Base-by-base conservation (phyloP, 2,888 invertebrate genomes). In the Lasioglossum pauxillum region DNA sequence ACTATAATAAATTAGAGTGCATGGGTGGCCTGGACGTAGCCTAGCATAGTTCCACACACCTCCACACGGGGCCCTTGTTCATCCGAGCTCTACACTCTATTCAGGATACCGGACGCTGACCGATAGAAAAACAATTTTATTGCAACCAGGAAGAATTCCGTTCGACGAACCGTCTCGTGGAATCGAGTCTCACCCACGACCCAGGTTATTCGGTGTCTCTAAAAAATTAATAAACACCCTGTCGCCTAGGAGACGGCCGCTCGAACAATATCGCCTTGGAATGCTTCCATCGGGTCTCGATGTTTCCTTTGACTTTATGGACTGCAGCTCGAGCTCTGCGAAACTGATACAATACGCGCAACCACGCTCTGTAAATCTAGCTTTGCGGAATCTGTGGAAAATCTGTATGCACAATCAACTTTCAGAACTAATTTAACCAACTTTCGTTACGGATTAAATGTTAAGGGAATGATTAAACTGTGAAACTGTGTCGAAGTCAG, bases 1-100 rank as follows among this genome's bases (percentile, higher is more conserved):
- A 84, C 80, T 74, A 31, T 83, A 85, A 91, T 91, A 91, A 91
- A 91, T 91, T 90, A 88, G 85, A 89, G 83, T 64, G 80, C 88
- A 88, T 83, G 90, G 91, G 91, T 91, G 91, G 91, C 75, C 86
- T 49, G 74, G 19, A 67, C 41, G 78, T 79, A 72, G 67, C 60
- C 72, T 60, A 41, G 57, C 49, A 73, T 77, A 74, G 72, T 82
- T 83, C 80, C 80, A 81, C 82, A 89, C 83, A 53, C 53, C 89
- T 79, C 74, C 82, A 69, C 81, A 78, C 75, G 19, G 35, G 35
- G 35, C n/a, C 64, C 83, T 86, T 85, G 82, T 80, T 82, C 82
- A 19, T 31, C 27, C 80, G 82, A 89, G 82, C 85, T 87, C 89
- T 84, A 78, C 86, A 82, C 86, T 86, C 80, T 41, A 76, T 85